Conservation (phyloP, 2,113 vertebrate species). For the Perca fluviatilis region DNA sequence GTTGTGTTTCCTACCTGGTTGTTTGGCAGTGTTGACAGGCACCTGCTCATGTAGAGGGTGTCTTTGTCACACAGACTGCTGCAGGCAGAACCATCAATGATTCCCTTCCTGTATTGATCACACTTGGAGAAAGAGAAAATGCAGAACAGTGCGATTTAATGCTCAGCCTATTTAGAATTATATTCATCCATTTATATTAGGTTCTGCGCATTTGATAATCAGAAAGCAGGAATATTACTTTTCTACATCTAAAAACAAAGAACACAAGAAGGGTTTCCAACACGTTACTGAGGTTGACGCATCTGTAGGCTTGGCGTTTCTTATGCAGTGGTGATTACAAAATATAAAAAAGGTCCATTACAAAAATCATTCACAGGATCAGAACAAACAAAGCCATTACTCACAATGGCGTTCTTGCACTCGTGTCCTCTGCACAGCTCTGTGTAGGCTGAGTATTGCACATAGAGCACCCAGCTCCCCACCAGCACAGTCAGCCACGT, state of each 20-base stretch:
- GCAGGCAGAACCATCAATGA: conserved; percentile 97
- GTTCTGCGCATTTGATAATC: background rate
- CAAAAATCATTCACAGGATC: background rate
- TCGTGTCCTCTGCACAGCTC: conserved; percentile 98
- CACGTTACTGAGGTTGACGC: too few species aligned
- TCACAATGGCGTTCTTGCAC: conserved; percentile 97
- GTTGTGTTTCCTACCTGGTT: conserved; percentile 88
- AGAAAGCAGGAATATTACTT: background rate
- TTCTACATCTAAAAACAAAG: background rate
- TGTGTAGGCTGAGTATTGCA: conserved; percentile 96
- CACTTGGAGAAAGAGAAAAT: conserved; percentile 84
- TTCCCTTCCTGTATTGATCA: conserved; percentile 96
- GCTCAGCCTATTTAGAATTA: background rate
- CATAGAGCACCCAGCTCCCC: conserved; percentile 97
- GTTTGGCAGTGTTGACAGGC: conserved; percentile 92
- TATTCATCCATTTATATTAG: background rate
- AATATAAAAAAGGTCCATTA: background rate
- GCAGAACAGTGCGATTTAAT: background rate
- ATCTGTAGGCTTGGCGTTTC: background rate
- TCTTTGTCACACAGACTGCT: conserved; percentile 96
- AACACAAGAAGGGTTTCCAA: background rate
- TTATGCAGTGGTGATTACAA: background rate
- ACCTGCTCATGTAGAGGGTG: conserved; percentile 95
- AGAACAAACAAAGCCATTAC: conserved; percentile 68
- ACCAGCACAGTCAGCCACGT: conserved; percentile 97